Evolutionary conservation across 2,797 vertebrate genomes (phyloP).

Genomic region (Aratinga solstitialis): DNA sequence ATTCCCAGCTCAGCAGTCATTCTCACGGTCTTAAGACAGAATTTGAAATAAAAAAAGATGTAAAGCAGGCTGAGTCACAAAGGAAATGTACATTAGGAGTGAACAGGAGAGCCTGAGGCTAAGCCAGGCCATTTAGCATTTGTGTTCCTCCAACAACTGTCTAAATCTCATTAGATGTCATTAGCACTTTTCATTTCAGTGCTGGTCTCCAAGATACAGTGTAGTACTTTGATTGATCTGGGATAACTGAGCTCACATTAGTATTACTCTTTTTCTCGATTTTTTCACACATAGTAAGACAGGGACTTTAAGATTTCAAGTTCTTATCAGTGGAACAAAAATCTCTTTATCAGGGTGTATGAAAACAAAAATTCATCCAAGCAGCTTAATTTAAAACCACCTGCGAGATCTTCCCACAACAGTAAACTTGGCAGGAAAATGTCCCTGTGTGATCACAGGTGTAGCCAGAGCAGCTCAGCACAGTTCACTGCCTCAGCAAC

Average conservation of each 20-base stretch:
- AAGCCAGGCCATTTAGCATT: background rate
- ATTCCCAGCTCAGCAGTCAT: background rate
- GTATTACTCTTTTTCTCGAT: background rate
- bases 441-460: background rate
- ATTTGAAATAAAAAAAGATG: background rate
- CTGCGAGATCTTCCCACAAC: background rate
- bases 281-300: background rate
- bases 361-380: background rate
- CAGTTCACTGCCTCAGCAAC: background rate
- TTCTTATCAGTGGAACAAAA: background rate
- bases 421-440: background rate
- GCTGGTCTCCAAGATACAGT: background rate
- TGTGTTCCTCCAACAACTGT: background rate
- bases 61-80: slow-evolving; percentile 55
- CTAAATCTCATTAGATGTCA: background rate
- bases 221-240: background rate
- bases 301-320: background rate
- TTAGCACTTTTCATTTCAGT: background rate
- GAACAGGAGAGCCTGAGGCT: background rate
- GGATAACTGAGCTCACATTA: background rate
- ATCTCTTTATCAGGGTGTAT: background rate
- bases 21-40: background rate
- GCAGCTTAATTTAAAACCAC: background rate
- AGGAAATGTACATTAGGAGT: background rate
- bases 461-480: background rate